Base-by-base conservation (phyloP, 2,888 invertebrate species). In the Drosophila peninsularis region DNA sequence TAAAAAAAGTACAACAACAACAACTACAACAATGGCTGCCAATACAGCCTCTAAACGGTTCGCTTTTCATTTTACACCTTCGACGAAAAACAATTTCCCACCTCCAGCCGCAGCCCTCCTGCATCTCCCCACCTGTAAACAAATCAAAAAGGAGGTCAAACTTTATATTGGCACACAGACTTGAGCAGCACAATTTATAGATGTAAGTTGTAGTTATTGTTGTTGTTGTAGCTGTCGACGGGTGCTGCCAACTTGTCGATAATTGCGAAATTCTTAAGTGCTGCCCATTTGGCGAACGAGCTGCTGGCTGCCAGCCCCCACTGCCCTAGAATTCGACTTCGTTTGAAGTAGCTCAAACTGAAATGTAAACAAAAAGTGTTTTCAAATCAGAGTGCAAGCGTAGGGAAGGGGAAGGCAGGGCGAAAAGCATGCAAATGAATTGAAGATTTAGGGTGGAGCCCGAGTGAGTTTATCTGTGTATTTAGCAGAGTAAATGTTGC, bases 41-140 rank as follows among this genome's bases (percentile, higher is more conserved):
- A 45, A n/a, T n/a, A n/a, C n/a, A n/a, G n/a, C n/a, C n/a, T n/a
- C 66, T 82, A 75, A 79, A 70, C 70, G 82, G 49, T 88, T 80
- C 57, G 77, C 80, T 88, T 82, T 82, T 82, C 69, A 83, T 86
- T 82, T 82, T 86, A 82, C 82, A 82, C 82, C 82, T 88, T 76
- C 74, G 67, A 80, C 67, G 60, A 82, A 77, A 77, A 80, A 52
- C 58, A 53, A 34, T 47, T 65, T 50, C 10, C 45, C 37, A 17
- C 37, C 37, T 3, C 14, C 34, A 2, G 10, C 9, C 30, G 30
- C 1, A 30, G 30, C 30, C 30, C 30, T 30, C 30, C 10, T 30
- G 30, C 30, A 30, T 30, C 49, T 42, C 27, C 7, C 1, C 7
- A 42, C 17, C 47, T 75, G 87, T 82, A 82, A 88, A 86, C 82